Evolutionary conservation across 2,113 vertebrate genomes (phyloP).

Genomic region (Eidolon helvum): DNA sequence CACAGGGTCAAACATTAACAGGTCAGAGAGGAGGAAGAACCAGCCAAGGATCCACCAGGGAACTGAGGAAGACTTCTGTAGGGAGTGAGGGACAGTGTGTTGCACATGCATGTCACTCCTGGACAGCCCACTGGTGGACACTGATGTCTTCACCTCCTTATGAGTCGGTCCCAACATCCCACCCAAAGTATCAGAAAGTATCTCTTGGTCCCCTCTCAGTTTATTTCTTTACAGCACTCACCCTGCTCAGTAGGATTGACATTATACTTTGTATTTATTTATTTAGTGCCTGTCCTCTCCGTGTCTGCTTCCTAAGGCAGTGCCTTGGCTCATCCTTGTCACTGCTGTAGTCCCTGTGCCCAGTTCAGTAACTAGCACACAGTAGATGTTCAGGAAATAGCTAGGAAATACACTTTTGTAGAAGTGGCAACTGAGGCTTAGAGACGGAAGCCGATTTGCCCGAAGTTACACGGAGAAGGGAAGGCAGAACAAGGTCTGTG

Average conservation of each 20-base stretch:
- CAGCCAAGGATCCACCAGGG: neutral
- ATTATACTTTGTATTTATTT: neutral
- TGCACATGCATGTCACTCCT: neutral
- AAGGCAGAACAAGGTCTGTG: too few species aligned
- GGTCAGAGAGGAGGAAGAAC: neutral
- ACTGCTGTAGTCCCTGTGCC: neutral
- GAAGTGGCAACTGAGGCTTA: neutral
- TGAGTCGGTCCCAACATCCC: neutral
- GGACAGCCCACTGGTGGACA: rapidly evolving
- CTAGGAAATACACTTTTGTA: neutral
- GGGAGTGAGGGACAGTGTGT: rapidly evolving
- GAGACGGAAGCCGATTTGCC: neutral
- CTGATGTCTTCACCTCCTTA: neutral
- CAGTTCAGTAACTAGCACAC: neutral
- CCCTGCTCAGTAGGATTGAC: too few species aligned
- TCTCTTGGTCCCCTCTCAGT: rapidly evolving
- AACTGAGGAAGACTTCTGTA: rapidly evolving
- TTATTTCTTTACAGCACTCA: neutral
- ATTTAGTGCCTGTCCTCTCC: neutral
- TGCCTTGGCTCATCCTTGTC: neutral
- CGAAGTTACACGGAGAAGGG: neutral
- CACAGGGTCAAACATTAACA: too few species aligned
- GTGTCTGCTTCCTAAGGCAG: neutral
- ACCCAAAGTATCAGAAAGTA: neutral
- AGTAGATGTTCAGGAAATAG: neutral